Conservation (phyloP, 2,797 vertebrate species). For the Chloroceryle amazona region DNA sequence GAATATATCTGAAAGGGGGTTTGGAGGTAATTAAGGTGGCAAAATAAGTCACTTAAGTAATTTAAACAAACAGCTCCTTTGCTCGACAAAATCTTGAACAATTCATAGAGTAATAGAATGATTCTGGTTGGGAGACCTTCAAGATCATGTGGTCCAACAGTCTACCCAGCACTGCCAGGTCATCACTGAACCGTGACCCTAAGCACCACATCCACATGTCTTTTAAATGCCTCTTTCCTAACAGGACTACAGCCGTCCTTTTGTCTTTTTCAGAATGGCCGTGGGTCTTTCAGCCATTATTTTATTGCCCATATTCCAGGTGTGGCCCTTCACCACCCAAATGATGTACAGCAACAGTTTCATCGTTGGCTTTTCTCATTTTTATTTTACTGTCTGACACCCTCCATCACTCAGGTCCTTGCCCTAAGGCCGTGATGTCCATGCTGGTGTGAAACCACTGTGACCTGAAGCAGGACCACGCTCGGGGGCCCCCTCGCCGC, state of each 20-base stretch:
- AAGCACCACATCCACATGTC: no score
- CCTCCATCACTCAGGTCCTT: accelerated
- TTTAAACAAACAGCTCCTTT: background rate
- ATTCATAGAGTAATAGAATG: background rate
- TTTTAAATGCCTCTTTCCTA: no score
- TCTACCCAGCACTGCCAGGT: no score
- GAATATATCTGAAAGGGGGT: background rate
- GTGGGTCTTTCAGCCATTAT: background rate
- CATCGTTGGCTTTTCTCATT: background rate
- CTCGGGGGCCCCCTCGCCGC: no score
- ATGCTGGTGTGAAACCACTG: accelerated
- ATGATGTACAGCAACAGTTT: accelerated
- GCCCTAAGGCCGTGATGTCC: accelerated
- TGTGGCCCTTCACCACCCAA: background rate
- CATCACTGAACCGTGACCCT: no score
- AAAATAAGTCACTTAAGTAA: background rate
- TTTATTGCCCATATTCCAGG: background rate
- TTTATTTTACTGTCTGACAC: background rate
- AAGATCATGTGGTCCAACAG: background rate
- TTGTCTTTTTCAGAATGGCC: accelerated
- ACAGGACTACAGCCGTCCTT: accelerated
- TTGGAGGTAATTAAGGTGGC: background rate
- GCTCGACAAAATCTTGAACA: background rate
- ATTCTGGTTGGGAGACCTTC: background rate
- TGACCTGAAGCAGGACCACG: accelerated